A percentile compares a stretch with the other conserved stretches of the same genome.
Evolutionary conservation across 2,888 invertebrate species (phyloP).

Genomic region (Timema podura): DNA sequence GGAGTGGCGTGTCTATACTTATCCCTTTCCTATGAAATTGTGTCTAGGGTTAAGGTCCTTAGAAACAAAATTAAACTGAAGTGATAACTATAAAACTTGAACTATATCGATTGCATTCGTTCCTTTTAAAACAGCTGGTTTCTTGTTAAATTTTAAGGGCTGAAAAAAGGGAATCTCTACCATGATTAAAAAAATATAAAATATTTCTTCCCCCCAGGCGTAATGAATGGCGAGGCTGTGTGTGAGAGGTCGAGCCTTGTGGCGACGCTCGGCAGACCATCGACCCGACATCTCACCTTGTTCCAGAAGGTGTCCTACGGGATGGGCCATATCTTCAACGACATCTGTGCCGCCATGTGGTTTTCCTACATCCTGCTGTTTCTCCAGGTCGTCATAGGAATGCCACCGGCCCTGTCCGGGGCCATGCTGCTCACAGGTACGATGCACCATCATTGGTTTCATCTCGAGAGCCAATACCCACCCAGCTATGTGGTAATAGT

Average conservation of each 20-base stretch:
- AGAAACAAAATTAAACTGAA: too few relatives aligned
- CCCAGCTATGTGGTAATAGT: too few relatives aligned
- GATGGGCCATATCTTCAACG: constrained; percentile 48
- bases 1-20: too few relatives aligned
- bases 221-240: neutral
- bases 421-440: constrained; percentile 31
- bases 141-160: too few relatives aligned
- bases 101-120: too few relatives aligned
- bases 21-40: too few relatives aligned
- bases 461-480: too few relatives aligned
- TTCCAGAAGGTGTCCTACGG: constrained; percentile 24
- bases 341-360: constrained; percentile 50
- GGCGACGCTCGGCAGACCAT: neutral
- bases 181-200: too few relatives aligned
- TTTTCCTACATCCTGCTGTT: constrained; percentile 48
- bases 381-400: constrained; percentile 39
- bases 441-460: neutral
- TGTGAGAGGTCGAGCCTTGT: neutral
- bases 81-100: too few relatives aligned
- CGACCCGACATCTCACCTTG: constrained; percentile 3
- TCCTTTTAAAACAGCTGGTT: too few relatives aligned
- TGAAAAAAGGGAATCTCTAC: too few relatives aligned
- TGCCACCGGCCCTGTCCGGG: constrained; percentile 29
- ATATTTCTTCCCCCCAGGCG: neutral
- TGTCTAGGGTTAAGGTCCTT: too few relatives aligned